Percentiles rank a stretch among this genome's conserved stretches.
These are phyloP conservation scores for Apeltes quadracus DNA, from an alignment of 2,113 vertebrate species.

Conservation along the genomic window DNA sequence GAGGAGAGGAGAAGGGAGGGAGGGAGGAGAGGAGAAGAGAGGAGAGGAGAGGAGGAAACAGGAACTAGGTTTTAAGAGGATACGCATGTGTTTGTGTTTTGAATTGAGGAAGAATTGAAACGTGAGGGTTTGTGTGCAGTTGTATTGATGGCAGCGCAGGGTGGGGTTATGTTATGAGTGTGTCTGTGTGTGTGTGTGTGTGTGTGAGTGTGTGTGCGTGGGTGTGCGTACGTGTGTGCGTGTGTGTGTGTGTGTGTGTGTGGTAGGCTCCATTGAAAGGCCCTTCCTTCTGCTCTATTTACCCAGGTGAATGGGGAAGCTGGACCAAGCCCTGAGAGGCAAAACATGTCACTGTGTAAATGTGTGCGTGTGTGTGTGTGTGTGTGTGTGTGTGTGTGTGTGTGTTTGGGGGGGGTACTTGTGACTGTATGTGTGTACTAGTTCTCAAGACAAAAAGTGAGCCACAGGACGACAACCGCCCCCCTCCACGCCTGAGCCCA, in stretches of 20 bases:
- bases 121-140: constrained; percentile 42
- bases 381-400: constrained; percentile 34
- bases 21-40: constrained; percentile 18
- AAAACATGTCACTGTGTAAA: constrained; percentile 62
- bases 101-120: constrained; percentile 35
- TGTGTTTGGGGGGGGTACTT: constrained; percentile 26
- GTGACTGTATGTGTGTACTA: constrained; percentile 52
- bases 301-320: constrained; percentile 81
- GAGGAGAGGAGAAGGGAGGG: constrained; percentile 19
- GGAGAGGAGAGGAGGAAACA: constrained; percentile 9
- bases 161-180: constrained; percentile 12
- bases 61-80: constrained; percentile 9
- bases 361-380: constrained; percentile 33
- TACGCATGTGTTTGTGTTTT: constrained; percentile 37
- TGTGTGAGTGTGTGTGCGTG: constrained; percentile 17
- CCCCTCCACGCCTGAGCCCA: constrained; percentile 17
- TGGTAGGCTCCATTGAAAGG: constrained; percentile 72
- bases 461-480: background rate
- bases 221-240: constrained; percentile 36
- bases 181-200: constrained; percentile 1
- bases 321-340: constrained; percentile 72
- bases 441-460: constrained; percentile 56
- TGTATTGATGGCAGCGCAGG: constrained; percentile 22
- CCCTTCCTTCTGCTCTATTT: constrained; percentile 85
- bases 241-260: constrained; percentile 48